Evolutionary conservation across 2,113 vertebrate genomes (phyloP).

Genomic region (Pogona vitticeps): DNA sequence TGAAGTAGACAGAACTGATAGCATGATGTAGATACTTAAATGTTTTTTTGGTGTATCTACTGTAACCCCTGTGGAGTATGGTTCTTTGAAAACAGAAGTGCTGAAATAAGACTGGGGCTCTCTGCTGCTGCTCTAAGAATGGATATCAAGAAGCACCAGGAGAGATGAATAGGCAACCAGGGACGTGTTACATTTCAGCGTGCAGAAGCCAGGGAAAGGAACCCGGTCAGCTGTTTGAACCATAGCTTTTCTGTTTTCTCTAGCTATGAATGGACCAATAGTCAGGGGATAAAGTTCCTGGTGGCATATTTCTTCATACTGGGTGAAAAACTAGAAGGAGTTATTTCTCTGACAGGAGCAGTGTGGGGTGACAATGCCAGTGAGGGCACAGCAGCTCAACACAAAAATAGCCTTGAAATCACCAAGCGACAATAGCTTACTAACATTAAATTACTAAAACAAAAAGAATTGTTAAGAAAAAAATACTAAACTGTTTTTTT

Average conservation of each 20-base stretch:
- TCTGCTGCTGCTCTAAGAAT: conserved; percentile 16
- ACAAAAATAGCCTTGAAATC: neutral
- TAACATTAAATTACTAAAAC: too few relatives aligned
- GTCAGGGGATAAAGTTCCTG: conserved; percentile 1
- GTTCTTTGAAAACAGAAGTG: neutral
- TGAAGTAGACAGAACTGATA: too few relatives aligned
- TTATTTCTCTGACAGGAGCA: neutral
- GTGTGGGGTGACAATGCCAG: neutral
- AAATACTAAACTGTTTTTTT: too few relatives aligned
- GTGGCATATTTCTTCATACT: neutral
- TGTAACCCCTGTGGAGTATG: neutral
- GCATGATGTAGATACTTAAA: too few relatives aligned
- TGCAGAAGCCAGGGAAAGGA: neutral
- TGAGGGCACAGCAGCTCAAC: neutral
- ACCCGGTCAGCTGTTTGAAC: conserved; percentile 12
- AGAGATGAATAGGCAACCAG: neutral
- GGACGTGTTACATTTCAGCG: neutral
- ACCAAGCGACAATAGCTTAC: too few relatives aligned
- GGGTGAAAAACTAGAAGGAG: neutral
- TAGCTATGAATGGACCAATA: neutral
- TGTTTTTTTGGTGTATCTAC: neutral
- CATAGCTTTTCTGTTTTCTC: neutral
- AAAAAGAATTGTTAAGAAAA: too few relatives aligned
- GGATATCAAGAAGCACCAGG: neutral
- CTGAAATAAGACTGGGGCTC: neutral